A percentile compares a stretch with the other conserved stretches of the same genome.
phyloP scores from a whole-genome alignment of 2,888 invertebrate genomes.

The Drosophila pseudotakahashii region DNA sequence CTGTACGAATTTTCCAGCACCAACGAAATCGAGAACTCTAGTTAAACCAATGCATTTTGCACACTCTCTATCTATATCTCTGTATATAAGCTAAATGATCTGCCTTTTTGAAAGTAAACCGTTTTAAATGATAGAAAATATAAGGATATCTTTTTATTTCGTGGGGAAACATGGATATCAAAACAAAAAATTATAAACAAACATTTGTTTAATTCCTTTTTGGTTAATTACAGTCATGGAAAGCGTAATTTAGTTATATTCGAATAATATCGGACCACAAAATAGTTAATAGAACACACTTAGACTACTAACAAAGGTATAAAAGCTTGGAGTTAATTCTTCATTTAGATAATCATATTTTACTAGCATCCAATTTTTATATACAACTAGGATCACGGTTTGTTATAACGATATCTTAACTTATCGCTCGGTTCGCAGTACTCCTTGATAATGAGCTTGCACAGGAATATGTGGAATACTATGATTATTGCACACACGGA shows the following conservation, averaged over 20 bases:
- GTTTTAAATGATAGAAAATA: constrained; percentile 43
- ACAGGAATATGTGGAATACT: constrained; percentile 96
- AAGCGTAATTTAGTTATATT: not conserved
- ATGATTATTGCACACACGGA: constrained; percentile 94
- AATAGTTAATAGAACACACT: not conserved
- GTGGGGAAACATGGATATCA: no score
- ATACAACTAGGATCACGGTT: constrained; percentile 86
- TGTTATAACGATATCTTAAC: constrained; percentile 89
- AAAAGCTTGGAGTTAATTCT: not conserved
- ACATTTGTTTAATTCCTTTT: not conserved
- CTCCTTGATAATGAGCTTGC: constrained; percentile 95
- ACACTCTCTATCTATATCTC: constrained; percentile 33
- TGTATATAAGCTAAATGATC: constrained; percentile 49
- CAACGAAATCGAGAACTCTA: constrained; percentile 24
- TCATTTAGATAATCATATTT: constrained; percentile 23
- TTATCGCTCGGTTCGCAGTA: constrained; percentile 91
- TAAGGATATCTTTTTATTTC: no score
- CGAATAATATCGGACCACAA: not conserved
- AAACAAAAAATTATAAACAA: not conserved
- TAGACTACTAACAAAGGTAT: not conserved
- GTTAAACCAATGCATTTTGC: constrained; percentile 51
- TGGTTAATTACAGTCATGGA: not conserved
- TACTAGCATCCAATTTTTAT: constrained; percentile 45
- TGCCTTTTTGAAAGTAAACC: constrained; percentile 55
- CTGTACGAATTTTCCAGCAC: constrained; percentile 42